phyloP scores from a whole-genome alignment of 2,888 invertebrate genomes.

The Hybos culiciformis region DNA sequence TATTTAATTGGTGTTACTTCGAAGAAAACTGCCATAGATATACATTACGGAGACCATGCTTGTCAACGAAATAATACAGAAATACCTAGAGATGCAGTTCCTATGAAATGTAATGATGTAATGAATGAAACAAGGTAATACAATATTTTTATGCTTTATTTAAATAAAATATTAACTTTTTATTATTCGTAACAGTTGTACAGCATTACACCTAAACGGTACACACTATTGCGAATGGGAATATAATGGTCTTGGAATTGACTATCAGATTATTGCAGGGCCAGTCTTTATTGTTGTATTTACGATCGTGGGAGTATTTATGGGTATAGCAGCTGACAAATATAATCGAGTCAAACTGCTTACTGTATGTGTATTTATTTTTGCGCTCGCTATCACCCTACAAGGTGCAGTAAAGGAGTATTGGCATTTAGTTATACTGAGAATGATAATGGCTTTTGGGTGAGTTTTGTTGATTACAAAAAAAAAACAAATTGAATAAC shows the following conservation, averaged over 20 bases:
- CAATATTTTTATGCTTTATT: neutral
- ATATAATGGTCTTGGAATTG: constrained; percentile 81
- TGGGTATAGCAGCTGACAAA: constrained; percentile 72
- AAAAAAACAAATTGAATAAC: neutral
- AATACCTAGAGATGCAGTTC: constrained; percentile 39
- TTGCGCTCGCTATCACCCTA: constrained; percentile 69
- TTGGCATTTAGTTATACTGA: constrained; percentile 76
- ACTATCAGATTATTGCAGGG: constrained; percentile 85
- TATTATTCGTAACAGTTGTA: constrained; percentile 41
- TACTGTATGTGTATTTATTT: constrained; percentile 62
- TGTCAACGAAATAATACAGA: constrained; percentile 62
- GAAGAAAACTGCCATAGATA: constrained; percentile 69
- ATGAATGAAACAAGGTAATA: constrained; percentile 41
- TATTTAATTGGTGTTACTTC: constrained; percentile 81
- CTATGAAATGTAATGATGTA: constrained; percentile 42
- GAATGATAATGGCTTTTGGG: constrained; percentile 79
- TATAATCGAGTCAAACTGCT: constrained; percentile 62
- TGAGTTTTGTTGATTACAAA: constrained; percentile 26
- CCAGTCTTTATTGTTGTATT: constrained; percentile 87
- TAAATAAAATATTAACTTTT: neutral
- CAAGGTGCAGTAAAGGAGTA: constrained; percentile 74
- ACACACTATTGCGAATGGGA: constrained; percentile 78
- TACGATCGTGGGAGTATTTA: constrained; percentile 72
- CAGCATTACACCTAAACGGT: constrained; percentile 51
- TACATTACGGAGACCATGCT: constrained; percentile 74